Conservation (phyloP, 1,140 invertebrate genomes). For the Platyura marginata region DNA sequence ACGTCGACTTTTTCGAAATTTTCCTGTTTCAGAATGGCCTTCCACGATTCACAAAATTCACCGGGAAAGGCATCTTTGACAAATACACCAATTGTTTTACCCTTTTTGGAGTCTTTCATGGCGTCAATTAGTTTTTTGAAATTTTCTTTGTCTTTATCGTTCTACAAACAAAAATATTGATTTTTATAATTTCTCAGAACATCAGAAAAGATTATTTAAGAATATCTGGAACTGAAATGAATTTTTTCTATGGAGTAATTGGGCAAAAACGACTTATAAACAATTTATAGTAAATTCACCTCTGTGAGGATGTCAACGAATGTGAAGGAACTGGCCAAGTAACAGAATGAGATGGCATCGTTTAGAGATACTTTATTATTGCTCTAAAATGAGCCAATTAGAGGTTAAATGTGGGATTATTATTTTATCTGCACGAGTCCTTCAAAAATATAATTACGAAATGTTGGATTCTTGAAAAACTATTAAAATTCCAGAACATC, state of each 20-base stretch:
- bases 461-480: no score
- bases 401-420: neutral
- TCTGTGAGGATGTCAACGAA: no score
- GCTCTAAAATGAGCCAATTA: neutral
- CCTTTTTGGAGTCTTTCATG: slow-evolving; percentile 76
- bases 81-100: slow-evolving; percentile 84
- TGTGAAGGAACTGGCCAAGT: no score
- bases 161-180: slow-evolving; percentile 32
- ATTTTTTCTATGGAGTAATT: neutral
- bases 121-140: slow-evolving; percentile 72
- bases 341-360: no score
- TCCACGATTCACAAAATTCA: slow-evolving; percentile 86
- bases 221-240: no score
- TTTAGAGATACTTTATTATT: no score
- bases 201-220: neutral
- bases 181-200: neutral
- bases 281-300: neutral
- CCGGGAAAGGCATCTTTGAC: slow-evolving; percentile 86
- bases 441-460: no score
- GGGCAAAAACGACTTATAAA: neutral
- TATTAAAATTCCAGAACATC: no score
- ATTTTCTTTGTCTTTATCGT: slow-evolving; percentile 89
- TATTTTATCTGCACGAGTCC: no score
- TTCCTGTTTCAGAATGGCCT: slow-evolving; percentile 48
- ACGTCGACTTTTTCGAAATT: slow-evolving; percentile 81